Base-by-base conservation (phyloP, 1,140 invertebrate genomes). In the Centruroides sculpturatus region DNA sequence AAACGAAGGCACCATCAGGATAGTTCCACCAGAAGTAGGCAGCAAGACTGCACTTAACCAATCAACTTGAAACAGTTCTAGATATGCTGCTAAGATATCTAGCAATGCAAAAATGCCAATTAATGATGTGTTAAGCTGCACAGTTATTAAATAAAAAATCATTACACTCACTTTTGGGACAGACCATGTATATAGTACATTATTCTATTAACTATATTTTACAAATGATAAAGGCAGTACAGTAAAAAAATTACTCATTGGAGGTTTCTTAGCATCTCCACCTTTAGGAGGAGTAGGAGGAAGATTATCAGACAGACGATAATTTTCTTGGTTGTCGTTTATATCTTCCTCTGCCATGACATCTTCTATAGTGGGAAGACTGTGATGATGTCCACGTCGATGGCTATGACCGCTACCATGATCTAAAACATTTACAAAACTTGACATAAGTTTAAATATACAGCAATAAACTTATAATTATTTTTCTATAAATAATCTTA, bases 341-440 rank as follows among this genome's bases (percentile, higher is more conserved):
- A 65, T 62, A 49, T 65, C 64, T 49, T 65, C 64, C 48, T 65
- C 64, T 54, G 60, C 61, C 41, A 65, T 53, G 7, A 65, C 64
- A 48, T 65, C 64, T 56, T 65, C 64, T 41, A 65, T 62, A 9
- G 64, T 65, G 10, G 64, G 61, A 12, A 65, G 41, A 55, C 64
- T 65, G 7, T 58, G 60, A 59, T 65, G 64, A 56, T 62, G 64
- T 35, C 61, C 64, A 10, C 63, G 41, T 46, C 59, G 47, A 66
- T 71, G 69, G 59, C 66, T 69, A 47, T 68, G 65, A 12, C 64
- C 65, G 58, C 66, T 62, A 35, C 66, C 66, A 60, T 65, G 64
- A 23, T 65, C 64, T 62, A 41, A 23, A 23, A 23, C 23, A 23
- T 23, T n/a, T 23, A 23, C 0, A 23, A 23, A 23, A 23, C 23